Percentiles rank a stretch among this genome's conserved stretches.
Conservation (phyloP, 2,797 vertebrate species). For the Kryptopterus vitreolus region DNA sequence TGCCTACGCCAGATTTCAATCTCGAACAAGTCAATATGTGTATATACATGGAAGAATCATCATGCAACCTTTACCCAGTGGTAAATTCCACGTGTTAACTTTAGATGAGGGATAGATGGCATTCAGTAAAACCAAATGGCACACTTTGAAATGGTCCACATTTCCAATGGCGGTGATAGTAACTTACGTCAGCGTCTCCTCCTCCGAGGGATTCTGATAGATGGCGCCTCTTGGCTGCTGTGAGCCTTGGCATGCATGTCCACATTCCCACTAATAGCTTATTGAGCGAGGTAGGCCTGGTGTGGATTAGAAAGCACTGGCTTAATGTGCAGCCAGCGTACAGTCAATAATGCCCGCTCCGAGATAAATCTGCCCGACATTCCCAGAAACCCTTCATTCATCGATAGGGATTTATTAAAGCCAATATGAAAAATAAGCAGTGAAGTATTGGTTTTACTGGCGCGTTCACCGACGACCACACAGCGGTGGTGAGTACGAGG, state of each 20-base stretch:
- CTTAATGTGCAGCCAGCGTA: slow-evolving; percentile 69
- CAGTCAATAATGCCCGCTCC: slow-evolving; percentile 60
- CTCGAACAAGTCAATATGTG: slow-evolving; percentile 37
- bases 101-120: not conserved
- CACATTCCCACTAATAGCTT: slow-evolving; percentile 76
- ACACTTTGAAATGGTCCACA: slow-evolving; percentile 15
- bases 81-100: not conserved
- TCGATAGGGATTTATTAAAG: slow-evolving; percentile 70
- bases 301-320: slow-evolving; percentile 71
- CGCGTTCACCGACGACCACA: not conserved
- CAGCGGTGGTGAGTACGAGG: slow-evolving; percentile 10
- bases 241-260: slow-evolving; percentile 74
- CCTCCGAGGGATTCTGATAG: slow-evolving; percentile 61
- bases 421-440: slow-evolving; percentile 58
- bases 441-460: slow-evolving; percentile 38
- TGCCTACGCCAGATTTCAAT: slow-evolving; percentile 44
- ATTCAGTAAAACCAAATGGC: not conserved
- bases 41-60: slow-evolving; percentile 32
- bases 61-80: slow-evolving; percentile 18
- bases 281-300: slow-evolving; percentile 70
- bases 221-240: slow-evolving; percentile 65
- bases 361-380: slow-evolving; percentile 69
- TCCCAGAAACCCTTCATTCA: slow-evolving; percentile 71
- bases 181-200: slow-evolving; percentile 18
- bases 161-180: slow-evolving; percentile 26